These are phyloP conservation scores for Cossypha heuglini DNA, from an alignment of 2,797 vertebrate species.

Conservation along the genomic window DNA sequence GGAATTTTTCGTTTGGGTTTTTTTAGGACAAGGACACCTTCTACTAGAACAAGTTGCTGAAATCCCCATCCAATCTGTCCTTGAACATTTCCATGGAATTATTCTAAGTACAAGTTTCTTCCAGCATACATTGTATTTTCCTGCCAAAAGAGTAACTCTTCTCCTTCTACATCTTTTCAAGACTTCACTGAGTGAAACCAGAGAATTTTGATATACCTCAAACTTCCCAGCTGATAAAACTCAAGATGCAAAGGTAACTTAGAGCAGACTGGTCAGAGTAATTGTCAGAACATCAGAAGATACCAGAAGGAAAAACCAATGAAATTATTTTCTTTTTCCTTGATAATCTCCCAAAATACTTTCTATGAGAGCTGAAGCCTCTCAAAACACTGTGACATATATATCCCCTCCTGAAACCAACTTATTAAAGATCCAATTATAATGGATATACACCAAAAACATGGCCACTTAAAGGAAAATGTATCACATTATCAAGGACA, in stretches of 20 bases:
- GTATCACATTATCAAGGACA: background rate
- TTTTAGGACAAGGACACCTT: background rate
- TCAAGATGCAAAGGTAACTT: background rate
- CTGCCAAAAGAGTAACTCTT: background rate
- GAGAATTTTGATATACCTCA: background rate
- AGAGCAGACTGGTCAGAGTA: background rate
- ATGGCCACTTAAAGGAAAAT: background rate
- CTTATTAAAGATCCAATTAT: background rate
- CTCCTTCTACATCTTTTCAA: background rate
- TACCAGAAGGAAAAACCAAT: background rate
- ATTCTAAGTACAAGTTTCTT: background rate
- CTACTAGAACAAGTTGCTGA: background rate
- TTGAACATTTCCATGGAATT: background rate
- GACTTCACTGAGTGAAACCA: background rate
- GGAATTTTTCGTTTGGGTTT: accelerated
- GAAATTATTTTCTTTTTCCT: background rate
- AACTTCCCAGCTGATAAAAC: background rate
- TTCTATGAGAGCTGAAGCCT: background rate
- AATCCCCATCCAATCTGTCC: background rate
- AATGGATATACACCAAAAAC: background rate
- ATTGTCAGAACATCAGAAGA: background rate
- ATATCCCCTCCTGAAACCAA: background rate
- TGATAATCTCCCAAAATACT: background rate
- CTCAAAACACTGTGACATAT: background rate
- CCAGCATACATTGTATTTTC: background rate